Base-by-base conservation (phyloP, 2,888 invertebrate species). In the Trilocha varians region DNA sequence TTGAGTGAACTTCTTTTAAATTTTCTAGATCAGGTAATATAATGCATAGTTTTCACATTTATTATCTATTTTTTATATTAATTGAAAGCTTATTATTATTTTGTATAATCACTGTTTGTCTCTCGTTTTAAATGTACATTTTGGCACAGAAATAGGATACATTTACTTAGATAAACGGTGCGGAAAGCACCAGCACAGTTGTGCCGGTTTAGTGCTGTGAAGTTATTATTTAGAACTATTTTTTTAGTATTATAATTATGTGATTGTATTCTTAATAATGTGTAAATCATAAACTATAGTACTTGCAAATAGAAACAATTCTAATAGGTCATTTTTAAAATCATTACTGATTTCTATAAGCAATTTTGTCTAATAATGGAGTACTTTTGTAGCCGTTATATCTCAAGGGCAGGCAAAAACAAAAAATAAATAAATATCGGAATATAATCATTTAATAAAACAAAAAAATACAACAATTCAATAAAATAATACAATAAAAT, bases 401-500 rank as follows among this genome's bases (percentile, higher is more conserved):
- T 9, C 25, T 25, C 2, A 36, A 49, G 47, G 46, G 51, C 52
- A 53, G 62, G 53, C 52, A 53, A 59, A 52, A 55, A 62, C 61
- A 65, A 68, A 70, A 63, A 67, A 55, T 56, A 57, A 64, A 53
- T 58, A 67, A 70, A 64, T 58, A 53, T 65, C 56, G 57, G 6
- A 25, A 69, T 70, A 65, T 68, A 80, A 80, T 77, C 73, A 59
- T 82, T 83, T 84, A 80, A 77, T 80, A 70, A 77, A 82, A 78
- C 65, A 75, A 79, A 78, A 72, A 57, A 68, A 62, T 61, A 67
- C 62, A 72, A 74, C 66, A 69, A 73, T 55, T 56, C 18, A 4
- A 18, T 5, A 18, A 18, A 18, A 18, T 18, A 5, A 18, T 18
- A 18, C 18, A 18, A 62, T 60, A 60, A 65, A 69, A 64, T 66